Percentiles rank a stretch among this genome's conserved stretches.
These are phyloP conservation scores for Paracanthobrama guichenoti DNA, from an alignment of 2,113 vertebrate species.

Conservation along the genomic window DNA sequence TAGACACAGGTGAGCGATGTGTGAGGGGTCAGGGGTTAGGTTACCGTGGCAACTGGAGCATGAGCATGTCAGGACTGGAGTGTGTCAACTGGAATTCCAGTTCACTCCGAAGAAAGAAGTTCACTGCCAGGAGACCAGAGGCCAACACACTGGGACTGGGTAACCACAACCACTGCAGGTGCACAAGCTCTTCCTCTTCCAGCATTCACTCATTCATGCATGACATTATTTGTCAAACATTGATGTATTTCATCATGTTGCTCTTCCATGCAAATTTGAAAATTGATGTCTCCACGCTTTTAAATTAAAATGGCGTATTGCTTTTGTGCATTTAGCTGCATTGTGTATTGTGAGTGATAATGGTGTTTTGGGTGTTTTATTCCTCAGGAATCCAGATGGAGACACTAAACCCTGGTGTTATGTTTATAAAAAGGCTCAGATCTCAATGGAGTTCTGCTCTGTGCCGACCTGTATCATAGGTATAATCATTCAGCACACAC, in stretches of 20 bases:
- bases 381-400: conserved; percentile 85
- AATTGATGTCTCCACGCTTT: neutral
- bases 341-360: neutral
- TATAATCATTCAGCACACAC: conserved; percentile 37
- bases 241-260: neutral
- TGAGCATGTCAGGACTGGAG: conserved; percentile 69
- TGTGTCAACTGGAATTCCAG: conserved; percentile 90
- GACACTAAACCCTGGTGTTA: conserved; percentile 89
- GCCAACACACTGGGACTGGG: conserved; percentile 84
- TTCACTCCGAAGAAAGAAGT: conserved; percentile 67
- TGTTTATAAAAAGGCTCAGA: conserved; percentile 71
- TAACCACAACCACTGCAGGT: conserved; percentile 98
- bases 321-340: no score
- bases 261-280: neutral
- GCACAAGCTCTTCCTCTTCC: conserved; percentile 3
- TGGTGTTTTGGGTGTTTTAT: neutral
- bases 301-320: neutral
- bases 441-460: conserved; percentile 84
- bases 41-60: conserved; percentile 86
- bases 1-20: conserved; percentile 71
- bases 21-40: conserved; percentile 74
- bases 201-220: neutral
- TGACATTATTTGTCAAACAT: neutral
- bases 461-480: conserved; percentile 76
- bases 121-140: conserved; percentile 71